Evolutionary conservation across 2,888 invertebrate species (phyloP), one percentile per base, ranked within the genome.

Genomic region (Sinelater perroti): DNA sequence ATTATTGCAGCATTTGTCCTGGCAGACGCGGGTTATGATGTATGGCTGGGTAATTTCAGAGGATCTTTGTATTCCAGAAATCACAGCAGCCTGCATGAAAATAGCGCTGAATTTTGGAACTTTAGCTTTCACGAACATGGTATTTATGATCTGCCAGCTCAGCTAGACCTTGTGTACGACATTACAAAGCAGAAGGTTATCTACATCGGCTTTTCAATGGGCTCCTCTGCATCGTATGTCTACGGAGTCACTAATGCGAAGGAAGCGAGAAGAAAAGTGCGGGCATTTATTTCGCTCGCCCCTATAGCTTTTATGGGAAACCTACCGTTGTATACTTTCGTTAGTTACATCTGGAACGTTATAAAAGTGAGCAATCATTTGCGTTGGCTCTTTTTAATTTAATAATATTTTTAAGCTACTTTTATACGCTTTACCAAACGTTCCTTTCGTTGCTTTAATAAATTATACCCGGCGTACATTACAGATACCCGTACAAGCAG

Each of bases 151-250:
- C 28, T 64, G 2, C 60, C 42, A 4, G 44, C 57, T 1, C 56
- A 55, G 24, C 16, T 64, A 28, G 40, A 55, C 13, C 44, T 42
- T 7, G 53, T 62, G 10, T 26, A 51, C 5, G 42, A 47, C 11
- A 49, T 47, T 28, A 57, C 64, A 1, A 45, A 57, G 6, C 28
- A 56, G 36, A 52, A 55, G 18, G 58, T 62, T 8, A 38, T 54
- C 18, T 57, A 62, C 24, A 55, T 64, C 6, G 56, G 61, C 16
- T 60, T 60, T 46, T 64, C 64, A 11, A 62, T 64, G 58, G 64
- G 60, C 3, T 50, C 57, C 3, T 58, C 59, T 2, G 52, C 60
- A 7, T 18, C 46, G 6, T 55, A 57, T 13, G 36, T 57, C 10
- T 64, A 64, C 33, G 36, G 58, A 13, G 28, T 31, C 11, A 38